Evolutionary conservation across 2,797 vertebrate species (phyloP), one percentile per base, ranked within the genome.

Genomic region (Macrochelys suwanniensis): DNA sequence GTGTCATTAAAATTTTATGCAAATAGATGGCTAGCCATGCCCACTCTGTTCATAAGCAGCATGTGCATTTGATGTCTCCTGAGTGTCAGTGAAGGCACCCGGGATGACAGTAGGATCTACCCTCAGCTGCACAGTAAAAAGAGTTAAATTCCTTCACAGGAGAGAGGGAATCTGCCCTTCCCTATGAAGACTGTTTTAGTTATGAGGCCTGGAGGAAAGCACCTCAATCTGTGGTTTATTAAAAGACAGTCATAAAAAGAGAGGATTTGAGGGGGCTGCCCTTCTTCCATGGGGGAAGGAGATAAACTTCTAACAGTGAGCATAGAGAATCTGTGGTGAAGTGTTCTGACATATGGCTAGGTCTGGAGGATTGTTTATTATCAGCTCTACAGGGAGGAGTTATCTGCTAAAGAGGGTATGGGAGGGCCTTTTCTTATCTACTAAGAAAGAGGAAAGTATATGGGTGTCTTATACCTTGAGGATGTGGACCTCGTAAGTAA

Each of bases 281-380:
- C 12, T 76, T 88, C 17, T 71, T 65, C 1, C 5, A 8, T 45
- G 12, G 11, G 6, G 51, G 37, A 45, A 33, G 10, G 91, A 71
- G 87, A 56, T 53, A 47, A 0, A 0, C 28, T 78, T 37, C 82
- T 84, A 0, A 0, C 0, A 4, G 85, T 54, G 21, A 94, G 61
- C 3, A 71, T 5, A 17, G 76, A n/a, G 42, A 1, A 0, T 21
- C 0, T 0, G 28, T 8, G 15, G 23, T 0, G 16, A 68, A 13
- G 6, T 56, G 47, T 28, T 31, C 7, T 16, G 45, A 77, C 26
- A 26, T 16, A 77, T 47, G 26, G 26, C 25, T 31, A 28, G 26
- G 25, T 49, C 11, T 42, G 68, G n/a, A 71, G 68, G n/a, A 37
- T 71, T 42, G 3, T 23, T 21, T 71, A n/a, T 37, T 37, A 37